A percentile compares a stretch with the other conserved stretches of the same genome.
These are phyloP conservation scores for Cyphomyrmex costatus DNA, from an alignment of 1,140 invertebrate species.

Conservation along the genomic window DNA sequence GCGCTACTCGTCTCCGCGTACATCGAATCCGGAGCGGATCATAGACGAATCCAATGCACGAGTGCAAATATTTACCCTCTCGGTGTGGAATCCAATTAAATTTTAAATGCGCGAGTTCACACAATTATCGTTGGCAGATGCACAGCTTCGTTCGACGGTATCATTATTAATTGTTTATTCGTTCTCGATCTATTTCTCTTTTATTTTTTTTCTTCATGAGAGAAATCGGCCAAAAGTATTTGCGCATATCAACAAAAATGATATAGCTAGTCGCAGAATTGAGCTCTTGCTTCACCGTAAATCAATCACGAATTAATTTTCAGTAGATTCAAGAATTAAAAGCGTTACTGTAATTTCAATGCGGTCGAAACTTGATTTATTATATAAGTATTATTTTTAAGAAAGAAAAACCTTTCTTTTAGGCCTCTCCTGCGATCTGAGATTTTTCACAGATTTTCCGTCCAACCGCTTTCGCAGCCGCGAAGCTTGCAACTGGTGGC, in stretches of 20 bases:
- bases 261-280: background rate
- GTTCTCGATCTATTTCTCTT: no score
- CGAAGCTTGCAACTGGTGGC: conserved; percentile 83
- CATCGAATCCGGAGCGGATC: background rate
- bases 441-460: background rate
- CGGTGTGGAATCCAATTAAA: conserved; percentile 33
- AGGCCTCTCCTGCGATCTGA: background rate
- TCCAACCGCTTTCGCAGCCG: conserved; percentile 75
- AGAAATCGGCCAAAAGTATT: background rate
- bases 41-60: background rate
- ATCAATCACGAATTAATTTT: conserved; percentile 15
- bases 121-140: background rate
- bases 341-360: background rate
- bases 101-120: conserved; percentile 28
- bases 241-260: background rate
- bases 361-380: background rate
- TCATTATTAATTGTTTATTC: background rate
- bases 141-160: background rate
- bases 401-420: background rate
- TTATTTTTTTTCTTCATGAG: background rate
- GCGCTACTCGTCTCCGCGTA: background rate
- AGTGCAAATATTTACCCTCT: conserved; percentile 41
- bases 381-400: background rate
- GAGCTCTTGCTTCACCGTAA: background rate
- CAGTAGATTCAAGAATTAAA: background rate